Evolutionary conservation across 2,113 vertebrate genomes (phyloP).

Genomic region (Paralichthys olivaceus): DNA sequence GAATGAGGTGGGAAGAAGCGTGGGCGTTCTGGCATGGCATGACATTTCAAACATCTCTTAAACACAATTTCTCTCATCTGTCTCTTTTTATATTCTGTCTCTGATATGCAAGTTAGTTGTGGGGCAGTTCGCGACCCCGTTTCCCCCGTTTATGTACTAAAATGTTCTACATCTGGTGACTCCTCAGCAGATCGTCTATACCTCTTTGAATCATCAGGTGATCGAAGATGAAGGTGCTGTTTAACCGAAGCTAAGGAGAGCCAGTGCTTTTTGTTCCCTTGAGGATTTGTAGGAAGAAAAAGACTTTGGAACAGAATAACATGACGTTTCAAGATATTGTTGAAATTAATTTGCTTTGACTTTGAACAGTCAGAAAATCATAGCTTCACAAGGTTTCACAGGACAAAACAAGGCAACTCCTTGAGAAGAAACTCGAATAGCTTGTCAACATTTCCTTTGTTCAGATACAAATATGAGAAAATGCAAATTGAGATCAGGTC

Average conservation of each 20-base stretch:
- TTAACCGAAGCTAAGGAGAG: too few relatives aligned
- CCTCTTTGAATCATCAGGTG: background rate
- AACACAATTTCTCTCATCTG: constrained; percentile 8
- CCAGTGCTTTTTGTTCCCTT: background rate
- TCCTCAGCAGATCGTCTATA: too few relatives aligned
- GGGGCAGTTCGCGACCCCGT: too few relatives aligned
- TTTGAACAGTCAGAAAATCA: background rate
- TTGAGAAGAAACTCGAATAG: background rate
- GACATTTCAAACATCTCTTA: constrained; percentile 11
- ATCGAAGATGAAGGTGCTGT: too few relatives aligned
- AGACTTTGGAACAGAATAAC: background rate
- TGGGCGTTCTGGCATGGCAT: constrained; percentile 37
- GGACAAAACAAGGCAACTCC: constrained; percentile 5
- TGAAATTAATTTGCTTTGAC: background rate
- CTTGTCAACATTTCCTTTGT: background rate
- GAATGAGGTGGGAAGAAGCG: constrained; percentile 51
- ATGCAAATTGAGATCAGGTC: background rate
- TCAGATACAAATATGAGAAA: constrained; percentile 5
- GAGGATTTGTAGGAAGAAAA: background rate
- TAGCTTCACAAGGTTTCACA: background rate
- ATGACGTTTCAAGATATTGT: background rate
- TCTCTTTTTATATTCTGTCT: background rate
- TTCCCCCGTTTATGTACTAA: too few relatives aligned
- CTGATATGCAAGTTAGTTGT: background rate
- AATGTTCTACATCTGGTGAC: background rate